Percentiles rank a stretch among this genome's conserved stretches.
These are phyloP conservation scores for Leptopilina myrica DNA, from an alignment of 2,888 invertebrate species.

Conservation along the genomic window DNA sequence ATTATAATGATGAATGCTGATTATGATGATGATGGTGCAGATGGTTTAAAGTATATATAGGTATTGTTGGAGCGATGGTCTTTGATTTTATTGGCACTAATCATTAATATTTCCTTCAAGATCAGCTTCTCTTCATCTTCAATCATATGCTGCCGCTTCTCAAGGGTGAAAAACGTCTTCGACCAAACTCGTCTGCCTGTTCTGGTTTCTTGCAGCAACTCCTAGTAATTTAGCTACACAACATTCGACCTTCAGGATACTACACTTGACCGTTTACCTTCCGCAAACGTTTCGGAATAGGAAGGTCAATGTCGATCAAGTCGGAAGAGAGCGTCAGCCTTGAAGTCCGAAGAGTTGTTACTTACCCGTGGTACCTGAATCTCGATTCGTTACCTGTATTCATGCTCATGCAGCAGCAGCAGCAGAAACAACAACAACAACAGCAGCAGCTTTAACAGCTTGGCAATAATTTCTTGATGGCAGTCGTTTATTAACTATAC, in stretches of 20 bases:
- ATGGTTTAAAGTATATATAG: too few relatives aligned
- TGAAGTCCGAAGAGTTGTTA: conserved; percentile 29
- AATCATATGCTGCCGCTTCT: too few relatives aligned
- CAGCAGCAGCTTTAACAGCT: too few relatives aligned
- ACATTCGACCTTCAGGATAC: conserved; percentile 18
- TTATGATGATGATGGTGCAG: too few relatives aligned
- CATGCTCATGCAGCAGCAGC: background rate
- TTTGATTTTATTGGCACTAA: background rate
- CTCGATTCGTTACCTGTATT: conserved; percentile 17
- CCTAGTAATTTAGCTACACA: conserved; percentile 15
- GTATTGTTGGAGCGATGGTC: too few relatives aligned
- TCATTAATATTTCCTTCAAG: background rate
- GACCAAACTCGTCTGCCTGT: conserved; percentile 1
- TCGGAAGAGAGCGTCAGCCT: conserved; percentile 39
- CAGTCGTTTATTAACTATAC: conserved; percentile 11
- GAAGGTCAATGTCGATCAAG: conserved; percentile 38
- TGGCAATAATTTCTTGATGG: conserved; percentile 11
- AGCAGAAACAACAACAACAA: background rate
- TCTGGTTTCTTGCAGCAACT: conserved; percentile 8
- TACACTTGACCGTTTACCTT: conserved; percentile 35
- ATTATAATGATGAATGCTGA: too few relatives aligned
- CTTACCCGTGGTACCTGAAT: conserved; percentile 13
- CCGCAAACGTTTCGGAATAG: conserved; percentile 39
- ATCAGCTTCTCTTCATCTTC: conserved; percentile 20
- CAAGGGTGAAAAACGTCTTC: conserved; percentile 8